Conservation (phyloP, 2,113 vertebrate species). For the Pedetes capensis region DNA sequence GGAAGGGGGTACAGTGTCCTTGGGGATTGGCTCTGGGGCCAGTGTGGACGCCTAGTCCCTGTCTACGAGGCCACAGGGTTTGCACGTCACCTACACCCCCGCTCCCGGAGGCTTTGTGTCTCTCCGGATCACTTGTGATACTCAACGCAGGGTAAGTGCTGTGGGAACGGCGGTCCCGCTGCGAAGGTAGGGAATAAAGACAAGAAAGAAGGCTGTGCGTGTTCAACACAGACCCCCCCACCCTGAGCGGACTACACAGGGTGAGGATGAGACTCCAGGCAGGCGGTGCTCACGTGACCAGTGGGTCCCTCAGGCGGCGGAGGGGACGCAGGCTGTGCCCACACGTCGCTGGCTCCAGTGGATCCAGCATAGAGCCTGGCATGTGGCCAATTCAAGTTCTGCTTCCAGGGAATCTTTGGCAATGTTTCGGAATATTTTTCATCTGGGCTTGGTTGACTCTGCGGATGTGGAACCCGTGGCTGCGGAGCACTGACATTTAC, state of each 20-base stretch:
- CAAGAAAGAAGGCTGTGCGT: too few species aligned
- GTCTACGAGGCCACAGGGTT: background rate
- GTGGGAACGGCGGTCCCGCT: background rate
- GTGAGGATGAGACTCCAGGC: background rate
- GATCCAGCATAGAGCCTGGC: background rate
- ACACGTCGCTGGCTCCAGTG: fast-evolving
- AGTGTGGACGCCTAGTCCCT: background rate
- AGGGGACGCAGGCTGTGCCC: background rate
- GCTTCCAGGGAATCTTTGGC: background rate
- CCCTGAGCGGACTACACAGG: background rate
- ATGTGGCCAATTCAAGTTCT: background rate
- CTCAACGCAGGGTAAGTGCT: too few species aligned
- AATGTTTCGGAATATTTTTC: background rate
- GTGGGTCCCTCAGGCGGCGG: too few species aligned
- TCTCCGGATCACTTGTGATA: too few species aligned
- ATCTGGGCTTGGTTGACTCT: background rate
- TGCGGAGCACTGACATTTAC: background rate
- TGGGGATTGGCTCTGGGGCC: background rate
- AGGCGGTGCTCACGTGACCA: too few species aligned
- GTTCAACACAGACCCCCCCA: fast-evolving
- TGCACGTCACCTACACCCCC: too few species aligned
- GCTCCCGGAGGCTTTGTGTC: too few species aligned
- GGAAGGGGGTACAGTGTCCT: background rate
- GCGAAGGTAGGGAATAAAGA: too few species aligned
- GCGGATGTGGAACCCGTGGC: background rate